Conservation (phyloP, 2,113 vertebrate species). For the Lamprotornis superbus region DNA sequence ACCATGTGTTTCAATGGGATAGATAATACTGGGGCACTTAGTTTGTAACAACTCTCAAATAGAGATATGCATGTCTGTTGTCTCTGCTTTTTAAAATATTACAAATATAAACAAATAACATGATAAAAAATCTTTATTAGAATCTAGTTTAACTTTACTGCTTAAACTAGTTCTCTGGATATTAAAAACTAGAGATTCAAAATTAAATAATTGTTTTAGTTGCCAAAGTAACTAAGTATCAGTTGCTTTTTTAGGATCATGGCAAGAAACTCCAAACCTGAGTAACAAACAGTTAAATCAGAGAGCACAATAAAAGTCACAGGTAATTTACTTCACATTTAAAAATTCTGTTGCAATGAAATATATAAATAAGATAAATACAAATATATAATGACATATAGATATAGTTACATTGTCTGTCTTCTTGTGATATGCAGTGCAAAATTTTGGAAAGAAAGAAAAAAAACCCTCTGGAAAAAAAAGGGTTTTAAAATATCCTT, state of each 20-base stretch:
- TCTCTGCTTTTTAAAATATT: neutral
- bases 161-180: neutral
- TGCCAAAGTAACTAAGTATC: neutral
- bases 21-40: neutral
- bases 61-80: accelerated
- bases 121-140: neutral
- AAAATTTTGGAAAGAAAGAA: neutral
- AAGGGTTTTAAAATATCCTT: neutral
- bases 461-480: neutral
- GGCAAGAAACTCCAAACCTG: neutral
- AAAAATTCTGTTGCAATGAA: neutral
- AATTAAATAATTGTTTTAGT: neutral
- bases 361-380: neutral
- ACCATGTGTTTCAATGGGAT: neutral
- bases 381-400: neutral
- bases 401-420: neutral
- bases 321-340: neutral
- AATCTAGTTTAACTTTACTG: neutral
- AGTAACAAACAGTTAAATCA: neutral
- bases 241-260: neutral
- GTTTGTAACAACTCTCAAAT: neutral
- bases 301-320: neutral
- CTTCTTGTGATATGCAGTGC: neutral
- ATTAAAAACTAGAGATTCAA: neutral
- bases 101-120: neutral